Evolutionary conservation across 2,113 vertebrate species (phyloP).

Genomic region (Manacus vitellinus): DNA sequence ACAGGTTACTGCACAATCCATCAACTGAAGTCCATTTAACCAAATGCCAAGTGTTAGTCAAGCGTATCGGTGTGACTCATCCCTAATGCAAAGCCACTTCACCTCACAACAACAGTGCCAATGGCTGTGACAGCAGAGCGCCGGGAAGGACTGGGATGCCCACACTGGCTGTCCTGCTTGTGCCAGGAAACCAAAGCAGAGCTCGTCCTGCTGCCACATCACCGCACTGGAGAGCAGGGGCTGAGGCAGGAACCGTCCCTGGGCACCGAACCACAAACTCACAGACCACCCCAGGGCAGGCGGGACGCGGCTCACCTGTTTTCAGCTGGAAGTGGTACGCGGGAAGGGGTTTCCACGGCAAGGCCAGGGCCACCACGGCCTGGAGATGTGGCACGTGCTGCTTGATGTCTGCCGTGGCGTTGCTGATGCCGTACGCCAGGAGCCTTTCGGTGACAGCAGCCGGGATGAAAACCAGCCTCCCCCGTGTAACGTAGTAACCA

Average conservation of each 20-base stretch:
- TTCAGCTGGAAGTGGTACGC: constrained; percentile 87
- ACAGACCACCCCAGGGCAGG: rapidly evolving
- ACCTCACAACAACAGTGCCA: not conserved
- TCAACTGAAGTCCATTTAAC: not conserved
- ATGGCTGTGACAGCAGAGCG: not conserved
- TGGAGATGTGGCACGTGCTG: constrained; percentile 87
- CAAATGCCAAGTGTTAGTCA: not conserved
- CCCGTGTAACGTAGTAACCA: constrained; percentile 87
- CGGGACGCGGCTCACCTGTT: constrained; percentile 82
- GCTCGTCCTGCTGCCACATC: not conserved
- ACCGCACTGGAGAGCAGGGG: not conserved
- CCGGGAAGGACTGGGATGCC: rapidly evolving
- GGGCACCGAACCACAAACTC: rapidly evolving
- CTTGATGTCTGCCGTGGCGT: constrained; percentile 87
- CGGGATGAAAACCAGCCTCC: constrained; percentile 84
- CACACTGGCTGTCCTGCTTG: not conserved
- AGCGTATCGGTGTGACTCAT: rapidly evolving
- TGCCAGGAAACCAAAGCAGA: not conserved
- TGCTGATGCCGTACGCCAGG: constrained; percentile 83
- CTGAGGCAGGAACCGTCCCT: not conserved
- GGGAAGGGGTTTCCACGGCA: constrained; percentile 84
- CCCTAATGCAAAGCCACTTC: not conserved
- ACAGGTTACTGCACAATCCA: not conserved
- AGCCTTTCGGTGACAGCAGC: constrained; percentile 84
- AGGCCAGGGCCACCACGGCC: constrained; percentile 83